These are phyloP conservation scores for Lampris megalopsis DNA, from an alignment of 2,113 vertebrate genomes.

Conservation along the genomic window DNA sequence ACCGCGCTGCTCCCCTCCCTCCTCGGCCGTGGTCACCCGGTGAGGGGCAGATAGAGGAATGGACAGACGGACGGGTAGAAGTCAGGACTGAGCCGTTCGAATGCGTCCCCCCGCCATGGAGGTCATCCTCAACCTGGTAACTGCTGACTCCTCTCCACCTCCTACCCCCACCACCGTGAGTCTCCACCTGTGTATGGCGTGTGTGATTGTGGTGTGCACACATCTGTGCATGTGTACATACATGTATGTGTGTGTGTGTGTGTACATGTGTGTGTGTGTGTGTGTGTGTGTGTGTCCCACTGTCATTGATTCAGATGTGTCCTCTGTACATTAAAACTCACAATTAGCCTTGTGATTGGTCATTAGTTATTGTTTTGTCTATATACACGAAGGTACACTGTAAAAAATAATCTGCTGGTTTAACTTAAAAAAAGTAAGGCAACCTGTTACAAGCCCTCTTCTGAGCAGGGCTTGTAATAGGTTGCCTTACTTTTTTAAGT, in stretches of 20 bases:
- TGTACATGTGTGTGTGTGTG: background rate
- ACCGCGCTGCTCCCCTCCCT: slow-evolving; percentile 9
- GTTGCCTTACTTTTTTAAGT: too few species aligned
- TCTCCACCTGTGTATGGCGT: slow-evolving; percentile 37
- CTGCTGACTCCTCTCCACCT: slow-evolving; percentile 73
- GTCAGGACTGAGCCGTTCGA: slow-evolving; percentile 25
- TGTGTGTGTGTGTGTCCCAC: too few species aligned
- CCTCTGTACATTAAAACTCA: too few species aligned
- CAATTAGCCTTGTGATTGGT: too few species aligned
- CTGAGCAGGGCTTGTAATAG: too few species aligned
- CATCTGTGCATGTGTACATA: slow-evolving; percentile 1
- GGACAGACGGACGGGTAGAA: slow-evolving; percentile 29
- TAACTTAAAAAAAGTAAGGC: too few species aligned
- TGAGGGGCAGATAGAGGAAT: background rate
- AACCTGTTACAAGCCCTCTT: too few species aligned
- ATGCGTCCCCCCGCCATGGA: slow-evolving; percentile 71
- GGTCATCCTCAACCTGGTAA: slow-evolving; percentile 81
- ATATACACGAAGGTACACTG: too few species aligned
- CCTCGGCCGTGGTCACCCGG: background rate
- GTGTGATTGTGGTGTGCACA: slow-evolving; percentile 8
- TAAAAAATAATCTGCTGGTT: too few species aligned
- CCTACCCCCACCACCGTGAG: slow-evolving; percentile 70
- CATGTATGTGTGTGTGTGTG: slow-evolving; percentile 6
- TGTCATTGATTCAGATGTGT: too few species aligned
- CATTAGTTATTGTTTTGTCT: too few species aligned